These are phyloP conservation scores for Gymnocephalus cernua DNA, from an alignment of 2,113 vertebrate genomes.

Conservation along the genomic window DNA sequence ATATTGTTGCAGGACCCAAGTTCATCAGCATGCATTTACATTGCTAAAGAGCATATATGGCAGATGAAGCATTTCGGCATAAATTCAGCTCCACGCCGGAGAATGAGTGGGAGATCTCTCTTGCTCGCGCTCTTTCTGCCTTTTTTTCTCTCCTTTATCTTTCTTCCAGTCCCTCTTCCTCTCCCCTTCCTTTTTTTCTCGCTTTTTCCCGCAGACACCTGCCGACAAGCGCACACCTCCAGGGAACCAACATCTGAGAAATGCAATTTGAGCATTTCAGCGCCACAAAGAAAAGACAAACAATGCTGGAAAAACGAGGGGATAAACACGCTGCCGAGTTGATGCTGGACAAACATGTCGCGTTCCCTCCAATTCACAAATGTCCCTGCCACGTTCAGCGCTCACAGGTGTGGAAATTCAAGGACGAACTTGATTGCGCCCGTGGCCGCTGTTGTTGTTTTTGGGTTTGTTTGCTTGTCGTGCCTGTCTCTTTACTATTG, in stretches of 20 bases:
- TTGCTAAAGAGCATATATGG: conserved; percentile 96
- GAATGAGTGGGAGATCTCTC: conserved; percentile 88
- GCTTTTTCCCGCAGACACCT: conserved; percentile 85
- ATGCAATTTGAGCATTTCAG: conserved; percentile 83
- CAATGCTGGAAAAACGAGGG: conserved; percentile 78
- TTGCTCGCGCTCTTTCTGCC: conserved; percentile 42
- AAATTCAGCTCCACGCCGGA: conserved; percentile 85
- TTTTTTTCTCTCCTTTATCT: conserved; percentile 56
- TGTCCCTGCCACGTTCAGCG: conserved; percentile 61
- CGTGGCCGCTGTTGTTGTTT: conserved; percentile 63
- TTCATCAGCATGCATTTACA: conserved; percentile 98
- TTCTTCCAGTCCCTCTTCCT: conserved; percentile 64
- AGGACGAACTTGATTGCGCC: conserved; percentile 78
- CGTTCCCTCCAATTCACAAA: conserved; percentile 67
- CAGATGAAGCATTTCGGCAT: conserved; percentile 94
- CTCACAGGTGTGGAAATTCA: conserved; percentile 82
- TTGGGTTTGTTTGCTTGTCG: conserved; percentile 74
- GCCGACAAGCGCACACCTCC: conserved; percentile 86
- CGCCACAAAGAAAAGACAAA: conserved; percentile 83
- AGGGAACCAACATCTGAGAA: conserved; percentile 84
- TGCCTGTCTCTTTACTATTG: conserved; percentile 57
- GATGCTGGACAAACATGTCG: conserved; percentile 83
- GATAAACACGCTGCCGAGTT: conserved; percentile 77
- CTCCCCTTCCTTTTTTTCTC: conserved; percentile 21
- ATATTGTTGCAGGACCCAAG: conserved; percentile 90